phyloP scores from a whole-genome alignment of 2,888 invertebrate genomes.

The Cheilosia variabilis region DNA sequence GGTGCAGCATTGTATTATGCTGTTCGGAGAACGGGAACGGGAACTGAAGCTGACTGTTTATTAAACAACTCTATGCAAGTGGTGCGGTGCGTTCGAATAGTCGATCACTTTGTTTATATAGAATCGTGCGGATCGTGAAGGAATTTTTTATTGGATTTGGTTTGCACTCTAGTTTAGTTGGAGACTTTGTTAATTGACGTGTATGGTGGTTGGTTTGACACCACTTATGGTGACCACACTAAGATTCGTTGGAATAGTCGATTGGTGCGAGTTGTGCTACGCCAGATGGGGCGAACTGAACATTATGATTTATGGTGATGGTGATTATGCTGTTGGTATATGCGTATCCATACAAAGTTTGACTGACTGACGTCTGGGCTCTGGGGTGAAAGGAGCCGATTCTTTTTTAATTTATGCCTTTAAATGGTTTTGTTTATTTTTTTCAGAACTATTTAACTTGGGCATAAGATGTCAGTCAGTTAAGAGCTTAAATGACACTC shows the following conservation, averaged over 20 bases:
- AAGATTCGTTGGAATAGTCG: slow-evolving; percentile 1
- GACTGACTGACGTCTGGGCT: slow-evolving; percentile 17
- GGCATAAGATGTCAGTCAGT: too few relatives aligned
- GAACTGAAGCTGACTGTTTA: too few relatives aligned
- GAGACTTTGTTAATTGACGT: slow-evolving; percentile 49
- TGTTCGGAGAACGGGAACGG: too few relatives aligned
- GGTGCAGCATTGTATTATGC: neutral
- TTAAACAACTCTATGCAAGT: neutral
- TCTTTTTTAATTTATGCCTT: neutral
- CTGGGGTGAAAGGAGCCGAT: slow-evolving; percentile 13
- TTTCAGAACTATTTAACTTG: too few relatives aligned
- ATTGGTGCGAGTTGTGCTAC: neutral
- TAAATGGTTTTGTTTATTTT: neutral
- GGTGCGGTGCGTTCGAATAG: slow-evolving; percentile 20
- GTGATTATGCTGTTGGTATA: slow-evolving; percentile 2
- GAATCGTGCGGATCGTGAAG: slow-evolving; percentile 33
- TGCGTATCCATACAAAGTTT: neutral
- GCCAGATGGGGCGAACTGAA: slow-evolving; percentile 5
- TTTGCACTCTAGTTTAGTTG: slow-evolving; percentile 20
- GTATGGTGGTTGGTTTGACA: slow-evolving; percentile 41
- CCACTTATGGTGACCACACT: slow-evolving; percentile 41
- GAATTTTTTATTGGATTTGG: slow-evolving; percentile 22
- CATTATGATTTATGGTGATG: slow-evolving; percentile 37
- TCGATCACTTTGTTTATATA: slow-evolving; percentile 50
- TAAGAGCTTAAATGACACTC: too few relatives aligned